phyloP scores from a whole-genome alignment of 2,888 invertebrate genomes.

The Callinectes sapidus region DNA sequence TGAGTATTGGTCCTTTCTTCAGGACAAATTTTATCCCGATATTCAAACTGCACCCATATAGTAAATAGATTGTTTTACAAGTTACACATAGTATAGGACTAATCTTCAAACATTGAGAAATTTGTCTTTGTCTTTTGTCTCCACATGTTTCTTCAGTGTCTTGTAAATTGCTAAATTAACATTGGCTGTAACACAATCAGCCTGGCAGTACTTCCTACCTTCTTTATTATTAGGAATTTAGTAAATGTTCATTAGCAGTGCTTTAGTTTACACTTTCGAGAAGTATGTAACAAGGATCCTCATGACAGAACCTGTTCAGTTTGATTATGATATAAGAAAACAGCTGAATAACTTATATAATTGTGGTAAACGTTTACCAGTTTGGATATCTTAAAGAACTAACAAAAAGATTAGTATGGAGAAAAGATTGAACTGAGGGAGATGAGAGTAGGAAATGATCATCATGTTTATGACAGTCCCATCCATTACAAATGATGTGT shows the following conservation, averaged over 20 bases:
- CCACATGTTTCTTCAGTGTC: not conserved
- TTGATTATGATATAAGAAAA: not conserved
- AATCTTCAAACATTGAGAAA: not conserved
- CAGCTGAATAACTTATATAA: not conserved
- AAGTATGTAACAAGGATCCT: not conserved
- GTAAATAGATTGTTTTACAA: not conserved
- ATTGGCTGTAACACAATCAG: not conserved
- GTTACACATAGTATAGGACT: too few relatives aligned
- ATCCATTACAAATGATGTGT: too few relatives aligned
- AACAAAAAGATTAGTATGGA: not conserved
- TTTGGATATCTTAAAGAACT: not conserved
- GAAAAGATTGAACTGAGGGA: too few relatives aligned
- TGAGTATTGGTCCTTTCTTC: not conserved
- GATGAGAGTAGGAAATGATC: too few relatives aligned
- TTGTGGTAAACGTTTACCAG: not conserved
- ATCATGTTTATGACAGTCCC: too few relatives aligned
- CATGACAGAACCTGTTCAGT: not conserved
- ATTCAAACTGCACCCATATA: not conserved
- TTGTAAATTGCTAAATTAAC: not conserved
- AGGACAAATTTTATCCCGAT: not conserved
- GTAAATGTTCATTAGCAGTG: not conserved
- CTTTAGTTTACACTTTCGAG: not conserved
- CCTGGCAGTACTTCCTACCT: not conserved
- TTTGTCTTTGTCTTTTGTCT: not conserved
- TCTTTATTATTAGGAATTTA: not conserved